These are phyloP conservation scores for Coregonus sp. DNA, from an alignment of 2,797 vertebrate species.

Conservation along the genomic window DNA sequence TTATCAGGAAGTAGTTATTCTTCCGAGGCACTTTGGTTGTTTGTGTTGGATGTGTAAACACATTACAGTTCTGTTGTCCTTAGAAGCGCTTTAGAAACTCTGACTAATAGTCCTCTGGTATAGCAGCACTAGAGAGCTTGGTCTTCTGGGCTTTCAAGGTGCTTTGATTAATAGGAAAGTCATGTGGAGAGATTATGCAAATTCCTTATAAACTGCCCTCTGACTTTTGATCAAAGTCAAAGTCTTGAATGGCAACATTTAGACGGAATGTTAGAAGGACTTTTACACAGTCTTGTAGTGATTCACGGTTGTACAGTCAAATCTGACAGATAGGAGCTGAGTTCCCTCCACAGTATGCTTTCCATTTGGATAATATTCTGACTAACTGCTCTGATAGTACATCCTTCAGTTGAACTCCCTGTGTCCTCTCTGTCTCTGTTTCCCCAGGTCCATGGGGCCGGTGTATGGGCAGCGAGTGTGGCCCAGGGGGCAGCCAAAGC, in stretches of 20 bases:
- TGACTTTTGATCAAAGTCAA: background rate
- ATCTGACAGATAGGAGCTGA: background rate
- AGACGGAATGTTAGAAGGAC: background rate
- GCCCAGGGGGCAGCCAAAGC: constrained; percentile 92
- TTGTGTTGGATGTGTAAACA: constrained; percentile 8
- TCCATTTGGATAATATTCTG: background rate
- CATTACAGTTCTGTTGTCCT: constrained; percentile 17
- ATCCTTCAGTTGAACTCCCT: background rate
- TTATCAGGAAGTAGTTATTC: constrained; percentile 23
- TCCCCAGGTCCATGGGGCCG: constrained; percentile 90
- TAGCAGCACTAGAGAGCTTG: background rate
- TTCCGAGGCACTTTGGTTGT: constrained; percentile 28
- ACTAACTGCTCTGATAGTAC: background rate
- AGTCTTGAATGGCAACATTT: background rate
- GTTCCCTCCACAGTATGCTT: background rate
- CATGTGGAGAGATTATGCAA: background rate
- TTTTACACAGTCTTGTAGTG: background rate
- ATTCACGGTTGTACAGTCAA: background rate
- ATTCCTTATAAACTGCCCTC: background rate
- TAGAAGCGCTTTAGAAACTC: constrained; percentile 21
- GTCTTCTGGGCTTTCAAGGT: background rate
- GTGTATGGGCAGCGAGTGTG: constrained; percentile 96
- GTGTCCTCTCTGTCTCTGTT: background rate
- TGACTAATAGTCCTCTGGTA: constrained; percentile 13
- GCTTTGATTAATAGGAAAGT: background rate